phyloP scores from a whole-genome alignment of 2,888 invertebrate species.

The Caenorhabditis wallacei region DNA sequence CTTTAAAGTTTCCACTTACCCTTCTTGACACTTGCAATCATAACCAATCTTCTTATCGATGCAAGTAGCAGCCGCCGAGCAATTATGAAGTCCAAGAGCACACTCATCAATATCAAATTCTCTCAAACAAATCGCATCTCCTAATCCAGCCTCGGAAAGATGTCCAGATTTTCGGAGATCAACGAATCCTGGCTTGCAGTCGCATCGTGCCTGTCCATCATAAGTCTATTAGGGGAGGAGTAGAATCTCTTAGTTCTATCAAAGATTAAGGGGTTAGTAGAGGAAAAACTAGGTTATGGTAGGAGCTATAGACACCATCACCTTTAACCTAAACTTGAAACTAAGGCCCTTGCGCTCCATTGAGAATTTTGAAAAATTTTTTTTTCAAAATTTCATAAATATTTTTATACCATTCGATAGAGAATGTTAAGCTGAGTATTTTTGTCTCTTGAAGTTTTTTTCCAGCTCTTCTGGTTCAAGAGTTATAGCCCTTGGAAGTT shows the following conservation, averaged over 20 bases:
- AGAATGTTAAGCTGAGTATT: too few species aligned
- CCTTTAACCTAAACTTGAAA: neutral
- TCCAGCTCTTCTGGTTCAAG: too few species aligned
- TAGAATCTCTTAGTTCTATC: too few species aligned
- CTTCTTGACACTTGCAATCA: constrained; percentile 75
- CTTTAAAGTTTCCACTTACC: constrained; percentile 43
- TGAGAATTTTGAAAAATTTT: neutral
- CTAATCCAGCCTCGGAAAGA: constrained; percentile 70
- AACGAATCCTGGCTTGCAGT: constrained; percentile 76
- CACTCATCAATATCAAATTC: constrained; percentile 78
- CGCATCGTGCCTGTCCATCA: constrained; percentile 73
- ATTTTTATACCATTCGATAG: too few species aligned
- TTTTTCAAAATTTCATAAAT: too few species aligned
- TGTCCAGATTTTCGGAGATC: constrained; percentile 74
- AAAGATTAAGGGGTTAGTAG: constrained; percentile 32
- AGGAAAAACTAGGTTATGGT: constrained; percentile 47
- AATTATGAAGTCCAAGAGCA: constrained; percentile 80
- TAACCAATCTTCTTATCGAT: constrained; percentile 77
- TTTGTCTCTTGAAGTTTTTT: too few species aligned
- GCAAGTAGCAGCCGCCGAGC: constrained; percentile 79
- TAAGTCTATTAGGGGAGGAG: constrained; percentile 53
- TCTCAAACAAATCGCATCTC: constrained; percentile 68
- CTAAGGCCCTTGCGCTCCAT: neutral
- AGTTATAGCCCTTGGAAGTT: too few species aligned
- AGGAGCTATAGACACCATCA: constrained; percentile 13